Base-by-base conservation (phyloP, 2,113 vertebrate species). In the Monopterus albus region DNA sequence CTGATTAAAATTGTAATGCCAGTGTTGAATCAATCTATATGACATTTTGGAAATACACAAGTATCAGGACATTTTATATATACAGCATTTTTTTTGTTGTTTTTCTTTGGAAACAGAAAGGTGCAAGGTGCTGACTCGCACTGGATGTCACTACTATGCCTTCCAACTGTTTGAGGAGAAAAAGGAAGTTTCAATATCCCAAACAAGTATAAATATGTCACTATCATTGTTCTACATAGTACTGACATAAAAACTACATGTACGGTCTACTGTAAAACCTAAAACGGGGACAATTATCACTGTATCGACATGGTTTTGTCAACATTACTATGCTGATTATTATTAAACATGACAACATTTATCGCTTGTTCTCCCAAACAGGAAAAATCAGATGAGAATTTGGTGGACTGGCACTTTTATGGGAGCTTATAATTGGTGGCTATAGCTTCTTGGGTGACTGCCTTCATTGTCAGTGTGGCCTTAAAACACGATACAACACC, bases 1-100 rank as follows among this genome's bases (percentile, higher is more conserved):
- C 92, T 94, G 93, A 94, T 94, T 94, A 94, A 93, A 94, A 94
- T 92, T 92, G 91, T 92, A 93, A 94, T 93, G 91, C 84, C 79
- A 75, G 59, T 86, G 87, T 90, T 90, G 92, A 93, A 93, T 94
- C 94, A 94, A 94, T 94, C 91, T 91, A 80, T 85, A 89, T 94
- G 94, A 94, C 94, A 94, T 94, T 94, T 94, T 90, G 86, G 81
- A 92, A 90, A 93, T 92, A 90, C 88, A 88, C 89, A 90, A 89
- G 89, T 88, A 88, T 74, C 71, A 75, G 79, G 81, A 82, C 87
- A 87, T 92, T 90, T 89, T 88, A 79, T 88, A 82, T 86, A 91
- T 83, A 90, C 82, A 82, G 77, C 75, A 49, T 76, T 84, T 86
- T 74, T 78, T 87, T 61, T 33, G 42, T 79, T 87, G 82, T 86